Evolutionary conservation across 2,113 vertebrate species (phyloP), one percentile per base, ranked within the genome.

Genomic region (Nansenia antarctica): DNA sequence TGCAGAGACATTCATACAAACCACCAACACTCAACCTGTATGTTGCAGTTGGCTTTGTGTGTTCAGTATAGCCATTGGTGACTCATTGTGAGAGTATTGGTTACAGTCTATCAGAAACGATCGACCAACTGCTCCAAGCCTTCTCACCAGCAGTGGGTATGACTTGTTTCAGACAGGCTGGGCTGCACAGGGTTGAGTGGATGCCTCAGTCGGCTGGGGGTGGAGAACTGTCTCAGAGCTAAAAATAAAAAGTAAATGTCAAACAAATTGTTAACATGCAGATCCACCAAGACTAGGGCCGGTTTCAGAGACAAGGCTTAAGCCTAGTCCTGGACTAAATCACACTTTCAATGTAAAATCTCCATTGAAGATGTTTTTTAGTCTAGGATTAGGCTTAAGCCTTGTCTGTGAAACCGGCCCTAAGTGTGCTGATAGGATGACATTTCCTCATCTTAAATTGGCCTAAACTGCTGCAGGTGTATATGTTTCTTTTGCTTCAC

Each of bases 201-300:
- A 15, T 30, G 34, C 64, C 60, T 58, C 18, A 42, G 65, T 67
- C 2, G 18, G 29, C 37, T 35, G 54, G 42, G 64, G 29, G 27
- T 24, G 61, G 29, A 67, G 65, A 52, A 27, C 55, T 24, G 57
- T 22, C 39, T 69, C 58, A 49, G 57, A 14, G 57, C 22, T 69
- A 20, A 53, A 66, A 69, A 15, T 69, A 65, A 65, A 67, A 35
- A 60, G 32, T 35, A 60, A 64, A 74, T 68, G 49, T 71, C 62
- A 70, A 53, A 71, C 47, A 57, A 52, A 76, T 57, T 62, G 47
- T 76, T 67, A 71, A 45, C 58, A 71, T 76, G 32, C 63, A 34
- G 47, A 62, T 54, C 55, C 39, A 62, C 3, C 14, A 20, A 71
- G 57, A 67, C 69, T 57, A n/a, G n/a, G n/a, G n/a, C n/a, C n/a